phyloP scores from a whole-genome alignment of 2,888 invertebrate species.

The Platycheirus albimanus region DNA sequence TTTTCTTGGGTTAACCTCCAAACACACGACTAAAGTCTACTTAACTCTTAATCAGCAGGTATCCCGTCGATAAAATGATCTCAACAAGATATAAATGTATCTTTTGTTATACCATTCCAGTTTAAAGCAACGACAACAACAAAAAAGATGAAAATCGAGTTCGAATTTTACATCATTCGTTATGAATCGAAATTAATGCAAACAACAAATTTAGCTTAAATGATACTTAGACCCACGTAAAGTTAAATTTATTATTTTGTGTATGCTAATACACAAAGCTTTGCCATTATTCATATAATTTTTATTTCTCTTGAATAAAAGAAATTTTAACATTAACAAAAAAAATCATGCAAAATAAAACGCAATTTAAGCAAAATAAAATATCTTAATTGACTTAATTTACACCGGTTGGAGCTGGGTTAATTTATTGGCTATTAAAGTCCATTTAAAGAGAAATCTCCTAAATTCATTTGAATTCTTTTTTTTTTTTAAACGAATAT shows the following conservation, averaged over 20 bases:
- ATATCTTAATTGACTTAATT: conserved; percentile 71
- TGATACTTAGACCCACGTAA: conserved; percentile 59
- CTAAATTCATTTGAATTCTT: conserved; percentile 58
- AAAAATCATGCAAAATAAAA: conserved; percentile 39
- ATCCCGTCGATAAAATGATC: not conserved
- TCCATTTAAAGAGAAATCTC: conserved; percentile 69
- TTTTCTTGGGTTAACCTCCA: not conserved
- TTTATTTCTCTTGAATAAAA: not conserved
- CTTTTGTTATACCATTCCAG: conserved; percentile 5
- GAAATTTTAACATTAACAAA: not conserved
- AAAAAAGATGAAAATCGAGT: not conserved
- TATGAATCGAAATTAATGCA: conserved; percentile 19
- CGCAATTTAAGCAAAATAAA: conserved; percentile 62
- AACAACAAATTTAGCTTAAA: conserved; percentile 54
- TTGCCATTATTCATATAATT: conserved; percentile 48
- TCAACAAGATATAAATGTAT: not conserved
- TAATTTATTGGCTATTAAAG: conserved; percentile 68
- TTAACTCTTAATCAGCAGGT: not conserved
- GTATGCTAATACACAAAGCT: conserved; percentile 36
- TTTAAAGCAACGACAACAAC: not conserved
- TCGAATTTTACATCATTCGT: not conserved
- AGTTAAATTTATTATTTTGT: conserved; percentile 44
- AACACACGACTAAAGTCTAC: not conserved
- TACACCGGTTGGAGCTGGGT: conserved; percentile 58
- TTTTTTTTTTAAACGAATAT: conserved; percentile 4